Evolutionary conservation across 1,140 invertebrate genomes (phyloP).

Genomic region (Brachionus sp.): DNA sequence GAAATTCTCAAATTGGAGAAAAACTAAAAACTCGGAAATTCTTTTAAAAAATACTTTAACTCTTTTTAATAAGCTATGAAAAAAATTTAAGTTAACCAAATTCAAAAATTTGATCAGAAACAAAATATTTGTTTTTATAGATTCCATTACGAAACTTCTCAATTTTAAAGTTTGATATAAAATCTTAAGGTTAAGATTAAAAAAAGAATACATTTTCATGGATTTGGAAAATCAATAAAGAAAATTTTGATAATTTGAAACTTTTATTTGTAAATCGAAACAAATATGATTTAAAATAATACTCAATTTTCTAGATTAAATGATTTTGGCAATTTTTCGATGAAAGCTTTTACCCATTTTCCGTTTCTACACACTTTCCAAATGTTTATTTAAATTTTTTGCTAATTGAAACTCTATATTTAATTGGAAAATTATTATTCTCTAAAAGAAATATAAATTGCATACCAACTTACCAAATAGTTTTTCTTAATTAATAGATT

Average conservation of each 20-base stretch:
- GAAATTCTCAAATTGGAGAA: background rate
- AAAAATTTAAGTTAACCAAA: too few relatives aligned
- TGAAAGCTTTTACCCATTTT: background rate
- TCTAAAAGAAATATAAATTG: too few relatives aligned
- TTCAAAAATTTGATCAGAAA: too few relatives aligned
- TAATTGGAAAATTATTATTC: background rate
- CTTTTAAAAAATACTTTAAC: background rate
- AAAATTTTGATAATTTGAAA: background rate
- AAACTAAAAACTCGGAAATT: background rate
- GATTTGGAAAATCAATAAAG: background rate
- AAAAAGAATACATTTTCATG: too few relatives aligned
- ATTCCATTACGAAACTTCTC: too few relatives aligned
- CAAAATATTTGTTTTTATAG: too few relatives aligned
- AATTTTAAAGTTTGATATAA: too few relatives aligned
- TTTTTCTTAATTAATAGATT: too few relatives aligned
- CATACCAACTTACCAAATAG: too few relatives aligned
- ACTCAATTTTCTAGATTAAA: background rate
- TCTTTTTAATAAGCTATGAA: too few relatives aligned
- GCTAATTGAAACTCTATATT: background rate
- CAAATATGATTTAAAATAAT: background rate
- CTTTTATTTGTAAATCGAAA: background rate
- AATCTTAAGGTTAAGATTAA: too few relatives aligned
- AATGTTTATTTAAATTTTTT: background rate
- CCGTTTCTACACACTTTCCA: background rate
- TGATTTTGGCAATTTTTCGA: background rate